Base-by-base conservation (phyloP, 2,888 invertebrate species). In the Ypsolopha scabrella region DNA sequence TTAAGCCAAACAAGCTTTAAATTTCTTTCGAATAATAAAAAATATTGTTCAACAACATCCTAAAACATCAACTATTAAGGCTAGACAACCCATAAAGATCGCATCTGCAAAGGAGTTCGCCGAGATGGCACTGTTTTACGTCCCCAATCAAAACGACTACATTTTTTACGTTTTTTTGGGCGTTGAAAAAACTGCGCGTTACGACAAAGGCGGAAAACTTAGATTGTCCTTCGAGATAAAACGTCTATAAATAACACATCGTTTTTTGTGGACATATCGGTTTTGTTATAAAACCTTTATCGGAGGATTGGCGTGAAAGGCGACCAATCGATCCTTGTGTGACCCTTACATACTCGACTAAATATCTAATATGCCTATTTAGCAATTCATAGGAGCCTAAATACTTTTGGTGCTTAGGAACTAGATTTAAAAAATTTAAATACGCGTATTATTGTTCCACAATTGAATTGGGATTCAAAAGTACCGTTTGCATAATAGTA, bases 241-340 rank as follows among this genome's bases (percentile, higher is more conserved):
- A 60, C 54, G 64, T 64, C 69, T 67, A 80, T 86, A 83, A 85
- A 83, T 82, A 82, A 81, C 81, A 78, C 76, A 74, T 73, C 67
- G 68, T 70, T 75, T 70, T 73, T 70, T 61, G 60, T 62, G 54
- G 55, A 57, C 52, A 53, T 53, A 48, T 55, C 36, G 52, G 48
- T 56, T 53, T 55, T 52, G 41, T 45, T 11, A 44, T 6, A 6
- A 34, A 34, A 34, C 13, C 10, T 41, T n/a, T 50, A 50, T 50
- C 41, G 34, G 41, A 9, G 36, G 44, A 50, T 50, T 11, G 36
- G 50, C 44, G 50, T 44, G 50, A 50, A 44, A 13, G 36, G 6
- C 11, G 7, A 1, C 11, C 34, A 14, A 45, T 36, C 24, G 37
- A 24, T 24, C 4, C 24, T 4, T 24, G 2, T 24, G 24, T 24